phyloP scores from a whole-genome alignment of 2,797 vertebrate species.

The Australoheros facetus region DNA sequence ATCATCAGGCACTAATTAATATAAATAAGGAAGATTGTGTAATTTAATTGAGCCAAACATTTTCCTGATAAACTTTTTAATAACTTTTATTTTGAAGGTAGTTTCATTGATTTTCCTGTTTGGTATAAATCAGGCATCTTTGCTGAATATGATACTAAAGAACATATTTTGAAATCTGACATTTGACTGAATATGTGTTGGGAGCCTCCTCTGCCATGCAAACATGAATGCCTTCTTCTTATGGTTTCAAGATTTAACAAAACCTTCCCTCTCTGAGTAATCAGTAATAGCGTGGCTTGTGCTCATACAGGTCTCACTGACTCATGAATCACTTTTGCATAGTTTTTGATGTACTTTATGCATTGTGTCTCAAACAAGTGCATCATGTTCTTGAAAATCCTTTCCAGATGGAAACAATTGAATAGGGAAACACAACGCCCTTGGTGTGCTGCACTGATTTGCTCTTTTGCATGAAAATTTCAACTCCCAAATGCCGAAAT shows the following conservation, averaged over 20 bases:
- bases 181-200: background rate
- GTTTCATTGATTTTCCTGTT: background rate
- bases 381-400: constrained; percentile 34
- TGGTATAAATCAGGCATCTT: background rate
- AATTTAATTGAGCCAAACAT: background rate
- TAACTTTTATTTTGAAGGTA: constrained; percentile 52
- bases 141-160: background rate
- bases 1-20: background rate
- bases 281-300: background rate
- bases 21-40: background rate
- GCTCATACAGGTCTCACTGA: background rate
- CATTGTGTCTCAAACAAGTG: constrained; percentile 17
- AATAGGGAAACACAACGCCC: constrained; percentile 29
- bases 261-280: background rate
- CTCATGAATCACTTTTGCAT: background rate
- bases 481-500: constrained; percentile 13
- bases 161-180: background rate
- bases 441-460: constrained; percentile 20
- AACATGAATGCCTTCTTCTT: background rate
- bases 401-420: constrained; percentile 45
- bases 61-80: background rate
- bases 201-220: background rate
- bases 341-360: background rate
- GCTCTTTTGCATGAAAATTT: background rate
- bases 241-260: background rate